A percentile compares a stretch with the other conserved stretches of the same genome.
Evolutionary conservation across 2,113 vertebrate species (phyloP).

Genomic region (cat (Felis catus)): F.catus_Fca126_mat1.0 CM031414.1:137363501-137364000

Average conservation of each 20-base stretch:
- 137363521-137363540: too few relatives aligned
- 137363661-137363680: background rate
- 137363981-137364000: too few relatives aligned
- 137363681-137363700: background rate
- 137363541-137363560: too few relatives aligned
- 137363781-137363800: background rate
- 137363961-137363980: background rate
- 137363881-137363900: background rate
- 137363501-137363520: too few relatives aligned
- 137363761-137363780: fast-evolving
- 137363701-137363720: background rate
- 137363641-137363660: too few relatives aligned
- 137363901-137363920: background rate
- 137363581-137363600: too few relatives aligned
- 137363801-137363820: too few relatives aligned
- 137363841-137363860: background rate
- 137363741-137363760: background rate
- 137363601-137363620: background rate
- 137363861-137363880: background rate
- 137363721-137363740: background rate
- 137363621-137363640: background rate
- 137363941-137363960: too few relatives aligned
- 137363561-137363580: too few relatives aligned
- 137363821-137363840: background rate
- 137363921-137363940: background rate